Conservation (phyloP, 92 coral and sea anemone genomes). For the Nematostella vectensis region DNA sequence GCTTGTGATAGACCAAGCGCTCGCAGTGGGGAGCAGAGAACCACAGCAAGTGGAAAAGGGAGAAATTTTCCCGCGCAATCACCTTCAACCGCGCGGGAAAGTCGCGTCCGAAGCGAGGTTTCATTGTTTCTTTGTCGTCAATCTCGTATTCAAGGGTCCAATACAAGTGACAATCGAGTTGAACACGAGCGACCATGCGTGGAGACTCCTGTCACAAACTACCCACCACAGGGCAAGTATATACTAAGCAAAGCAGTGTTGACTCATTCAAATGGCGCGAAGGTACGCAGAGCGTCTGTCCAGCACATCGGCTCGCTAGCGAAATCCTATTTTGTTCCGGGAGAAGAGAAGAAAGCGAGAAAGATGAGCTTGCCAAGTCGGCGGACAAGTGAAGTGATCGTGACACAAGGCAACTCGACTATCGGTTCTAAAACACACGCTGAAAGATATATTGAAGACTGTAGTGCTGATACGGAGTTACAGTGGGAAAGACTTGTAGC, state of each 20-base stretch:
- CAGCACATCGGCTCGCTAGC: conserved; percentile 2
- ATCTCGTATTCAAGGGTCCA: not conserved
- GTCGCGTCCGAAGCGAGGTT: not conserved
- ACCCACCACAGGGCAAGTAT: not conserved
- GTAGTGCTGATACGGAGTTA: conserved; percentile 11
- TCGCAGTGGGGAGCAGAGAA: conserved; percentile 7
- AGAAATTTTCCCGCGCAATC: conserved; percentile 26
- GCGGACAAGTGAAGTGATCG: not conserved
- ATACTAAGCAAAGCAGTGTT: not conserved
- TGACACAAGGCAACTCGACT: not conserved
- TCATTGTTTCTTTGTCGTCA: not conserved
- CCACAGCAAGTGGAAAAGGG: conserved; percentile 13
- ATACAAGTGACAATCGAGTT: not conserved
- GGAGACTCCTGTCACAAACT: not conserved
- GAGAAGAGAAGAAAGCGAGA: not conserved
- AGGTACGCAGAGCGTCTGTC: not conserved
- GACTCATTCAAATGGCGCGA: not conserved
- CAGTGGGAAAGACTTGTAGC: conserved; percentile 31
- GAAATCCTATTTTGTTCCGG: not conserved
- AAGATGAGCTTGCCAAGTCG: not conserved
- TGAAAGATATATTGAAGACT: not conserved
- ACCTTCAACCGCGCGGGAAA: conserved; percentile 4
- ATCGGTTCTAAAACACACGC: not conserved
- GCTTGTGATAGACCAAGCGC: not conserved
- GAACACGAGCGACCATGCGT: conserved; percentile 2